phyloP scores from a whole-genome alignment of 1,140 invertebrate genomes.

The Episyrphus balteatus region DNA sequence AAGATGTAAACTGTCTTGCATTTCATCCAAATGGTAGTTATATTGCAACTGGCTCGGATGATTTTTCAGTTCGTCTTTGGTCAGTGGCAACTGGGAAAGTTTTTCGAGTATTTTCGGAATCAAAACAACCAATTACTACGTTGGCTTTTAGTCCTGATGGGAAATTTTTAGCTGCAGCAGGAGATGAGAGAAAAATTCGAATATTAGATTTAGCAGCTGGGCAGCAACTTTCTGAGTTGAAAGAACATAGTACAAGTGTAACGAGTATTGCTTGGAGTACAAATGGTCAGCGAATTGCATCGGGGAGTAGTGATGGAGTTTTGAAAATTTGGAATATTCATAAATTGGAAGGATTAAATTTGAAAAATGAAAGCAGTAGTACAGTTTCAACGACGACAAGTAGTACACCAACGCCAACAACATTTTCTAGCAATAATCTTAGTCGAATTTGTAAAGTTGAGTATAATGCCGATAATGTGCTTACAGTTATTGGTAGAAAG shows the following conservation, averaged over 20 bases:
- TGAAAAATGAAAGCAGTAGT: too few relatives aligned
- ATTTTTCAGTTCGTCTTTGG: constrained; percentile 69
- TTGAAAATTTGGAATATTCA: constrained; percentile 56
- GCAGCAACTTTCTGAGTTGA: constrained; percentile 53
- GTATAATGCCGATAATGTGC: too few relatives aligned
- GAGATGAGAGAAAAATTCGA: constrained; percentile 47
- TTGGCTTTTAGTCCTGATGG: constrained; percentile 71
- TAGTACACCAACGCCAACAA: too few relatives aligned
- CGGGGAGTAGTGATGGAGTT: constrained; percentile 65
- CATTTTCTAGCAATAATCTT: too few relatives aligned
- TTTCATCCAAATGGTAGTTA: constrained; percentile 78
- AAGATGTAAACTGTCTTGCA: constrained; percentile 60
- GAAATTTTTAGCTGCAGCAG: constrained; percentile 65
- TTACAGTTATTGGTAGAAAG: too few relatives aligned
- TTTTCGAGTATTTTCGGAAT: constrained; percentile 69
- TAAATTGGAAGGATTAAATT: constrained; percentile 8
- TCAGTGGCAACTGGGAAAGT: constrained; percentile 47
- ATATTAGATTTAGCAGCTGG: constrained; percentile 47
- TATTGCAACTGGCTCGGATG: constrained; percentile 64
- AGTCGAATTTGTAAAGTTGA: too few relatives aligned
- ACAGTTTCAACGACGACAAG: too few relatives aligned
- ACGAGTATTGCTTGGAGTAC: constrained; percentile 54
- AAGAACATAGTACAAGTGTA: constrained; percentile 64
- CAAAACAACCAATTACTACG: constrained; percentile 59
- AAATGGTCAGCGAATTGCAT: constrained; percentile 57